Base-by-base conservation (phyloP, 2,113 vertebrate genomes). In the Mola mola region DNA sequence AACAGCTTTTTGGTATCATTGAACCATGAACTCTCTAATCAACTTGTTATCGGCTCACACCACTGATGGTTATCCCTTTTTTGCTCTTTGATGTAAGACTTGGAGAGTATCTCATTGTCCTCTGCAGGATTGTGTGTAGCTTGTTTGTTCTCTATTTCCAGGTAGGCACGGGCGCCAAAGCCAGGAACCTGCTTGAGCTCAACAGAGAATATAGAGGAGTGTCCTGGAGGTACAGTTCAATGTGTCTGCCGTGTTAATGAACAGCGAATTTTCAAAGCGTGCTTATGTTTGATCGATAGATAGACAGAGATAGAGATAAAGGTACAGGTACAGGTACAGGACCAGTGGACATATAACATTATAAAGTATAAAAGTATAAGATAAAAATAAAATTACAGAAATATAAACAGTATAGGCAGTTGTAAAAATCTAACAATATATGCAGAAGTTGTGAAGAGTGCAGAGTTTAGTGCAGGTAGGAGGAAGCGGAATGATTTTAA, bases 221-320 rank as follows among this genome's bases (percentile, higher is more conserved):
- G 3, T 94, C 96, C 2, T 98, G 96, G 96, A 96, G 96, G 96
- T 96, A 73, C 5, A 25, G 19, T 3, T 16, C 37, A 1, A n/a
- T 6, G 8, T 2, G 8, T 1, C 37, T 3, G n/a, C n/a, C n/a
- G n/a, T n/a, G n/a, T n/a, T n/a, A n/a, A 19, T 7, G 15, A 40
- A n/a, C n/a, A 9, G 28, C 28, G 6, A 5, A 2, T 5, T 19
- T 41, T 4, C 38, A 8, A 19, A 16, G 16, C n/a, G 8, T 28
- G 50, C 11, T 4, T 26, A n/a, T n/a, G n/a, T n/a, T n/a, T n/a
- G n/a, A n/a, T n/a, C n/a, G n/a, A n/a, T n/a, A n/a, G n/a, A n/a
- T n/a, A n/a, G n/a, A n/a, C n/a, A n/a, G n/a, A n/a, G n/a, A n/a
- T n/a, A n/a, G n/a, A n/a, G n/a, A n/a, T n/a, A n/a, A n/a, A n/a